A percentile compares a stretch with the other conserved stretches of the same genome.
Conservation (phyloP, 2,797 vertebrate genomes). For the Crocodylus rhombifer region DNA sequence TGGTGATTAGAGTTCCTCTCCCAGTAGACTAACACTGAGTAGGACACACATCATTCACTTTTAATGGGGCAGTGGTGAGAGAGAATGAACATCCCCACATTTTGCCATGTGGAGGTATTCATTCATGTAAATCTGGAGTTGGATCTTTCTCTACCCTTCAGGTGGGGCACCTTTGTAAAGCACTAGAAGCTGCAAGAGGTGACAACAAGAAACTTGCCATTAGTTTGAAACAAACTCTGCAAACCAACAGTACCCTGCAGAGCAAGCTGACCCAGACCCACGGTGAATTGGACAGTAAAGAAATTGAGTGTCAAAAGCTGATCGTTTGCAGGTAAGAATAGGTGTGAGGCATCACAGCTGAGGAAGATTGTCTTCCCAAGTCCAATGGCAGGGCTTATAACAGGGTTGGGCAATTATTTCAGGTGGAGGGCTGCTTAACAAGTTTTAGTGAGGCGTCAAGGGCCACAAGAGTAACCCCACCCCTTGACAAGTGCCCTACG, state of each 20-base stretch:
- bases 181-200: constrained; percentile 68
- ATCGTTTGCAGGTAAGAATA: constrained; percentile 71
- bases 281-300: constrained; percentile 69
- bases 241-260: constrained; percentile 71
- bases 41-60: not conserved
- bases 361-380: not conserved
- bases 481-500: no score
- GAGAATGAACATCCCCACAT: not conserved
- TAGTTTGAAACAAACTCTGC: constrained; percentile 76
- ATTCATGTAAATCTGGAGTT: not conserved
- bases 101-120: not conserved
- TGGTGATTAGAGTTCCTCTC: not conserved
- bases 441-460: no score
- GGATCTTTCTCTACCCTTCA: constrained; percentile 46
- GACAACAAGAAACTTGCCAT: constrained; percentile 79
- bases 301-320: constrained; percentile 67
- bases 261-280: constrained; percentile 69
- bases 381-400: not conserved
- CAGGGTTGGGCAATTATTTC: no score
- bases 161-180: constrained; percentile 77
- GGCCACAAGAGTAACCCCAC: no score
- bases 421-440: no score
- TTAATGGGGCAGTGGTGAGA: not conserved
- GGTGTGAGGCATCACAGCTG: not conserved
- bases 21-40: not conserved